Conservation (phyloP, 2,888 invertebrate genomes). For the Fragum sueziense region DNA sequence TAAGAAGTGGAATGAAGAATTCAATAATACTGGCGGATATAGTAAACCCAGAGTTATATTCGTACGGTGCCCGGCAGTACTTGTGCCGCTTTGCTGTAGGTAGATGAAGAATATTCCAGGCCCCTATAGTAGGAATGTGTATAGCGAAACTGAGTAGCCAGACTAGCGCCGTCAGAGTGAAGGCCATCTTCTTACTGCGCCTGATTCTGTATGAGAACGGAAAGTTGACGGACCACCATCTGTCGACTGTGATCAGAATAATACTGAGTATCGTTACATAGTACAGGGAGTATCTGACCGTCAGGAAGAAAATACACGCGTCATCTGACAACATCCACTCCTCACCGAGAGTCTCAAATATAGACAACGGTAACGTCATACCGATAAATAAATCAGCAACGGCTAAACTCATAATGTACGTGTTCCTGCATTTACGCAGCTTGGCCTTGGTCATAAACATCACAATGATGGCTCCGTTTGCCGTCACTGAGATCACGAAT, state of each 20-base stretch:
- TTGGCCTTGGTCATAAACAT: constrained; percentile 68
- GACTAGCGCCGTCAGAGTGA: constrained; percentile 58
- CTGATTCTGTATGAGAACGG: constrained; percentile 75
- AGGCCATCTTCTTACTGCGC: constrained; percentile 66
- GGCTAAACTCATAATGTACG: constrained; percentile 74
- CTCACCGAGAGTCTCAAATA: constrained; percentile 66
- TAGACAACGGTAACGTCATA: constrained; percentile 69
- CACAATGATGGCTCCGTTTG: constrained; percentile 71
- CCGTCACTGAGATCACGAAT: constrained; percentile 65
- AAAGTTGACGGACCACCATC: constrained; percentile 76
- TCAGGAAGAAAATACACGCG: constrained; percentile 65
- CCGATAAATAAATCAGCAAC: constrained; percentile 74
- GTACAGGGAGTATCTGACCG: constrained; percentile 66
- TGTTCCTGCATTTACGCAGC: constrained; percentile 72
- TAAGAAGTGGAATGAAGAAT: constrained; percentile 69
- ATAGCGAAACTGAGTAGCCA: constrained; percentile 71
- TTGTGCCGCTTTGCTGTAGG: constrained; percentile 27
- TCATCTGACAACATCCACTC: constrained; percentile 57
- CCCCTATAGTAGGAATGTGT: constrained; percentile 67
- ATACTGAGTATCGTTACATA: constrained; percentile 75
- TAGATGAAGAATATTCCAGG: constrained; percentile 63
- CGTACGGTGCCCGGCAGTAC: constrained; percentile 62
- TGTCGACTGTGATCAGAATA: constrained; percentile 72
- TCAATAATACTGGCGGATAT: constrained; percentile 63
- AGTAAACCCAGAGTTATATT: constrained; percentile 62